phyloP scores from a whole-genome alignment of 2,888 invertebrate species.

The Eupithecia abbreviata region DNA sequence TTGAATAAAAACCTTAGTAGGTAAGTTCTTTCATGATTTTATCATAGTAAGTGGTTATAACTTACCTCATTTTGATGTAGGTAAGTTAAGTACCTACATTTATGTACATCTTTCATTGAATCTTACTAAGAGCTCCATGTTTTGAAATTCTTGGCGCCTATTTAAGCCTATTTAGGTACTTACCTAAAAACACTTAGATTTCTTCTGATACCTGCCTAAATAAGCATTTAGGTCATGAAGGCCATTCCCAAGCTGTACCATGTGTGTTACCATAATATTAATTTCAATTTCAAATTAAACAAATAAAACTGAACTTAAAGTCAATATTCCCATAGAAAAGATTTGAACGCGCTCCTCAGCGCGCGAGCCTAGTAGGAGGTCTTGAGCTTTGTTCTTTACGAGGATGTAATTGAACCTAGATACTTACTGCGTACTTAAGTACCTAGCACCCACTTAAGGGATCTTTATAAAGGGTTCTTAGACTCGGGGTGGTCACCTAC shows the following conservation, averaged over 20 bases:
- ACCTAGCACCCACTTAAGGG: slow-evolving; percentile 11
- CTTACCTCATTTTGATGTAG: no score
- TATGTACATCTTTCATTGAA: no score
- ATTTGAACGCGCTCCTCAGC: slow-evolving; percentile 24
- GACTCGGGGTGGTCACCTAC: slow-evolving; percentile 16
- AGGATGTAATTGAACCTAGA: slow-evolving; percentile 10
- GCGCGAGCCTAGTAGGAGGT: slow-evolving; percentile 7
- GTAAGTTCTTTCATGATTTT: neutral
- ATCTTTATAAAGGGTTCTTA: neutral
- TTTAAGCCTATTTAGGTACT: no score
- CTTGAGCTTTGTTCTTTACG: slow-evolving; percentile 7
- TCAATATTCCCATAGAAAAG: slow-evolving; percentile 14
- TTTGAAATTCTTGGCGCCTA: no score
- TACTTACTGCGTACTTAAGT: neutral
- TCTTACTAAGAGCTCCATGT: no score
- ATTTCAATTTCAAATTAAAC: neutral
- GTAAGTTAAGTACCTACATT: no score
- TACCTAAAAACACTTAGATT: no score
- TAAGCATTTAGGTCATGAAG: neutral
- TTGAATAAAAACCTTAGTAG: neutral
- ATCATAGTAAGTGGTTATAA: no score
- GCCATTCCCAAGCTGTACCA: neutral
- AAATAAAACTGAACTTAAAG: neutral
- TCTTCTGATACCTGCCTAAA: no score
- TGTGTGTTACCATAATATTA: neutral